Evolutionary conservation across 2,113 vertebrate genomes (phyloP).

Genomic region (Pteruthius melanotis): DNA sequence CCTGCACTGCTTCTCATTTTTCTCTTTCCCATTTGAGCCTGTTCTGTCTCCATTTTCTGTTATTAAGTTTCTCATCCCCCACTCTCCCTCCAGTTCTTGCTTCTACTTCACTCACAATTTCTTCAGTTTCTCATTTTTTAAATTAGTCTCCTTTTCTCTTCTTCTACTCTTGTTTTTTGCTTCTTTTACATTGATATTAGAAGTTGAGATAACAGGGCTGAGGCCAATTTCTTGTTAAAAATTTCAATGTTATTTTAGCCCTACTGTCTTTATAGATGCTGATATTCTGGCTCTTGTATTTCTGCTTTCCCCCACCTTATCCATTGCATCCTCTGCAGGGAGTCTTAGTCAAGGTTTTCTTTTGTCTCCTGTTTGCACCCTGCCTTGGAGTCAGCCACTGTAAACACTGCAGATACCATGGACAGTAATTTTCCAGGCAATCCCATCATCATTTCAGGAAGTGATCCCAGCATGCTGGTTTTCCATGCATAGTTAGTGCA

Average conservation of each 20-base stretch:
- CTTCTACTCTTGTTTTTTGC: not conserved
- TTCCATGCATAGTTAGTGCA: slow-evolving; percentile 27
- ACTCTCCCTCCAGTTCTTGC: not conserved
- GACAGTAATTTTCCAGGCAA: slow-evolving; percentile 28
- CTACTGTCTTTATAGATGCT: not conserved
- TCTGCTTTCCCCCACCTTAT: not conserved
- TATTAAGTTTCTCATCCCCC: not conserved
- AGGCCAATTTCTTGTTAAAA: not conserved
- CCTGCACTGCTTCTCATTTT: not conserved
- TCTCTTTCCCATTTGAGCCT: not conserved
- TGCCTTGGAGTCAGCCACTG: not conserved
- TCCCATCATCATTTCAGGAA: slow-evolving; percentile 5
- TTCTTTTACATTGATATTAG: not conserved
- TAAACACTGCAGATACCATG: not conserved
- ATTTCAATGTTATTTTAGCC: not conserved
- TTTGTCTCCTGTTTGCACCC: slow-evolving; percentile 5
- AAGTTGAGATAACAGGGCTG: not conserved
- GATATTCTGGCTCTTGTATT: not conserved
- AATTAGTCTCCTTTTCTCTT: not conserved
- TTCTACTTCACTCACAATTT: not conserved
- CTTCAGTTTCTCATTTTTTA: not conserved
- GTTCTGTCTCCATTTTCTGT: not conserved
- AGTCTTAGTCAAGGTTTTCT: not conserved
- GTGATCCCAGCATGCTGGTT: slow-evolving; percentile 4
- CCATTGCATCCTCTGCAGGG: not conserved